Conservation (phyloP, 2,113 vertebrate species). For the Gymnogyps californianus region DNA sequence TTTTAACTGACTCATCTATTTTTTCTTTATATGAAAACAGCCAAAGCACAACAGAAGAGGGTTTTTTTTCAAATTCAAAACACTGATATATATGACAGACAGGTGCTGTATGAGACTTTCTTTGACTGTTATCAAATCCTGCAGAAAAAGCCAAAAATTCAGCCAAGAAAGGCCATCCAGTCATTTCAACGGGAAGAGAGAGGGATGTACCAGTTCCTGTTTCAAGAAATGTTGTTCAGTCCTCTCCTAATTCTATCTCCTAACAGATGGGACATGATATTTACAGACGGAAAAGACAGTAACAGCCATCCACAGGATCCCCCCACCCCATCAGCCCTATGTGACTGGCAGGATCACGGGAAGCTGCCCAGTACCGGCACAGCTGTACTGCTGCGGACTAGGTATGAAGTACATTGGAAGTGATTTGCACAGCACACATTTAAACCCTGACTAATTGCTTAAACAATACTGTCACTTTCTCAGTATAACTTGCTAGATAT, state of each 20-base stretch:
- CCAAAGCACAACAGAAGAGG: not conserved
- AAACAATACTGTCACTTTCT: not conserved
- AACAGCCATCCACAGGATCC: accelerated
- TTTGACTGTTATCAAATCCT: not conserved
- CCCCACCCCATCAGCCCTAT: not conserved
- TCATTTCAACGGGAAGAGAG: not conserved
- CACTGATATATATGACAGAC: not conserved
- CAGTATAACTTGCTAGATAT: not conserved
- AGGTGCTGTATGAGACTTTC: not conserved
- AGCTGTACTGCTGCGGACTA: accelerated
- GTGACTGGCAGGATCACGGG: not conserved
- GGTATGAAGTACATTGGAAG: not conserved
- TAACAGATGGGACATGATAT: too few species aligned
- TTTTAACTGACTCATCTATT: not conserved
- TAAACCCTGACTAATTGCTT: not conserved
- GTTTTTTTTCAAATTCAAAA: not conserved
- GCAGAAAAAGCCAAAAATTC: not conserved
- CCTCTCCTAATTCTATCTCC: not conserved
- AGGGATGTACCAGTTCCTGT: not conserved
- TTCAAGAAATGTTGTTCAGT: not conserved
- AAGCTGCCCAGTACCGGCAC: not conserved
- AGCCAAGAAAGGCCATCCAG: not conserved
- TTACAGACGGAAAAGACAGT: not conserved
- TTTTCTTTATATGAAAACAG: not conserved
- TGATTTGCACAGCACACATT: not conserved